Conservation (phyloP, 2,113 vertebrate species). For the cattle (Bos taurus) region DNA sequence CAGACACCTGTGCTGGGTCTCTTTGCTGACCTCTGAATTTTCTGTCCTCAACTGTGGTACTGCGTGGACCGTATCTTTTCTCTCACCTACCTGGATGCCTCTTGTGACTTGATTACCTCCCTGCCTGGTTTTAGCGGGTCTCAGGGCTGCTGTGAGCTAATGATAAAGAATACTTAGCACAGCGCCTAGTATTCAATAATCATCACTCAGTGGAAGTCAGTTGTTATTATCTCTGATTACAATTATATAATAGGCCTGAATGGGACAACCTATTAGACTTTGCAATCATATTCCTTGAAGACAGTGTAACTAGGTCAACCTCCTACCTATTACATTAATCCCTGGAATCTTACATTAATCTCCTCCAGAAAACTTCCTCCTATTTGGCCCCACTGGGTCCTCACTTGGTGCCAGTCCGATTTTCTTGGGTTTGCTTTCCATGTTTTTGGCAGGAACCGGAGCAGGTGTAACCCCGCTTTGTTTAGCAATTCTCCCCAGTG, state of each 20-base stretch:
- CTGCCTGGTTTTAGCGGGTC: not conserved
- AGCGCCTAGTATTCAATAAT: not conserved
- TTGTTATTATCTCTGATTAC: not conserved
- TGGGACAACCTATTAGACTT: not conserved
- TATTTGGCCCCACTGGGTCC: not conserved
- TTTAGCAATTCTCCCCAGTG: not conserved
- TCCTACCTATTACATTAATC: not conserved
- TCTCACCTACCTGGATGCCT: not conserved
- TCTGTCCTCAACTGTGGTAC: not conserved
- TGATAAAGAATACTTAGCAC: not conserved
- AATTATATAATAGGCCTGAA: not conserved
- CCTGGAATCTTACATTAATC: not conserved
- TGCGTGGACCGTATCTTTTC: not conserved
- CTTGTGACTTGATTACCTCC: not conserved
- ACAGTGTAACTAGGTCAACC: not conserved
- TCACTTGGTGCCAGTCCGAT: not conserved
- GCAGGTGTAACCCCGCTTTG: slow-evolving; percentile 15
- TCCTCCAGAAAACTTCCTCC: not conserved
- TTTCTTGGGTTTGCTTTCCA: slow-evolving; percentile 40
- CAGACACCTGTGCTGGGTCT: not conserved
- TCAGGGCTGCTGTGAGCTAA: not conserved
- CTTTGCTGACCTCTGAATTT: not conserved
- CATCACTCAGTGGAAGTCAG: not conserved
- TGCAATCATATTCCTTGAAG: not conserved
- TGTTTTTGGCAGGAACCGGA: not conserved